Evolutionary conservation across 2,113 vertebrate genomes (phyloP), one percentile per base, ranked within the genome.

Genomic region (Callipepla squamata): DNA sequence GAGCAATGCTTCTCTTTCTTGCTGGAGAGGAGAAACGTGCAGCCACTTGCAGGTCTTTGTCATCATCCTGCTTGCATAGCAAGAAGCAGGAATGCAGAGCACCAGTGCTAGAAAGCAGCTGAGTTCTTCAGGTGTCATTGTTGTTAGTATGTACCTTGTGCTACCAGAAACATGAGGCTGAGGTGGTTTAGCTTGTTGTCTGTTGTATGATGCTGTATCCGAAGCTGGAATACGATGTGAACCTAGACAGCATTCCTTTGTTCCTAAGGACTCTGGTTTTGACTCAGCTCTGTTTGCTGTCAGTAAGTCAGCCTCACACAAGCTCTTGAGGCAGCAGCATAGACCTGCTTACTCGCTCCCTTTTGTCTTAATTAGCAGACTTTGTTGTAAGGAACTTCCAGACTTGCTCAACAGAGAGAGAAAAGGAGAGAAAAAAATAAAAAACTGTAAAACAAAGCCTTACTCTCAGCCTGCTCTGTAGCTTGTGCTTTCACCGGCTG

Each of bases 361-460:
- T 95, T 96, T 94, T 61, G 51, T 92, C 87, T 94, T 84, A 86
- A 91, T 94, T 91, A 84, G 89, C 13, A 1, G 61, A 36, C 66
- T 76, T 85, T 21, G 58, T 47, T 88, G 73, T 87, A 79, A 96
- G 93, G 90, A 88, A 61, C 93, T 87, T 74, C 89, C 78, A n/a
- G 76, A 16, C 83, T 80, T 90, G 47, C 26, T 84, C 55, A 70
- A 59, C 7, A 76, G 77, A 0, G 1, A 57, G 45, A 7, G 9
- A 69, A 55, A 65, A 53, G 57, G 38, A 6, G 11, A 1, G 36
- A 2, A 44, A 44, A 34, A 34, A 34, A 20, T 13, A 17, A 13
- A 25, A 51, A 75, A 72, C 72, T 79, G 48, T 94, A 67, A 59
- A 79, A 78, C 42, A 32, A 38, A 77, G 66, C 86, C 83, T 89